phyloP scores from a whole-genome alignment of 2,888 invertebrate genomes.

The Drepana falcataria region DNA sequence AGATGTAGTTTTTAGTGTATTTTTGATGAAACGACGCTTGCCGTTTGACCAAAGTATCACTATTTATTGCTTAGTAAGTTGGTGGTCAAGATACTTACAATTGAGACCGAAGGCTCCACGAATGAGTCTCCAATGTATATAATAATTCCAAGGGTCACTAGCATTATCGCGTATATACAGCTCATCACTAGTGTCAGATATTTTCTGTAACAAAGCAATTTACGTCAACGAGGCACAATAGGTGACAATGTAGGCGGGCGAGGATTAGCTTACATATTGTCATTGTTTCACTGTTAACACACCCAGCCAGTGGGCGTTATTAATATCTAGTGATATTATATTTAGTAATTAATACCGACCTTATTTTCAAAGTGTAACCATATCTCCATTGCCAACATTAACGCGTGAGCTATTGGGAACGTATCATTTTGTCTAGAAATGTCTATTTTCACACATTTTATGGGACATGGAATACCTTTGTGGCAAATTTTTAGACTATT shows the following conservation, averaged over 20 bases:
- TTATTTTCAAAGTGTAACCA: too few species aligned
- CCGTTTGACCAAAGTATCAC: too few species aligned
- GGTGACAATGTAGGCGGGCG: neutral
- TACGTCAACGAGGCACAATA: neutral
- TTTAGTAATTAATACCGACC: too few species aligned
- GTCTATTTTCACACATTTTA: too few species aligned
- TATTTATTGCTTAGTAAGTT: too few species aligned
- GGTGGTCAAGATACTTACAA: conserved; percentile 56
- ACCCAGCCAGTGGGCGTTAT: neutral
- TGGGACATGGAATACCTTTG: too few species aligned
- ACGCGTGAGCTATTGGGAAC: too few species aligned
- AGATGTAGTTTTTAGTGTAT: too few species aligned
- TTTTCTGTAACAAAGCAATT: conserved; percentile 63
- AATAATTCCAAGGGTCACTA: conserved; percentile 82
- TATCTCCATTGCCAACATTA: too few species aligned
- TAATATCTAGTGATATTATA: neutral
- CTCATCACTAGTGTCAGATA: conserved; percentile 81
- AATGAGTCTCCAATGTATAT: conserved; percentile 81
- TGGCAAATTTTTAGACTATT: too few species aligned
- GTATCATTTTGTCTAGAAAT: too few species aligned
- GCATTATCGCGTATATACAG: conserved; percentile 82
- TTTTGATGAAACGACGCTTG: too few species aligned
- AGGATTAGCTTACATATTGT: neutral
- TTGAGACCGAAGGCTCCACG: conserved; percentile 61
- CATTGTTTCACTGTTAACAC: neutral